Conservation (phyloP, 2,113 vertebrate genomes). For the Sisor rabdophorus region DNA sequence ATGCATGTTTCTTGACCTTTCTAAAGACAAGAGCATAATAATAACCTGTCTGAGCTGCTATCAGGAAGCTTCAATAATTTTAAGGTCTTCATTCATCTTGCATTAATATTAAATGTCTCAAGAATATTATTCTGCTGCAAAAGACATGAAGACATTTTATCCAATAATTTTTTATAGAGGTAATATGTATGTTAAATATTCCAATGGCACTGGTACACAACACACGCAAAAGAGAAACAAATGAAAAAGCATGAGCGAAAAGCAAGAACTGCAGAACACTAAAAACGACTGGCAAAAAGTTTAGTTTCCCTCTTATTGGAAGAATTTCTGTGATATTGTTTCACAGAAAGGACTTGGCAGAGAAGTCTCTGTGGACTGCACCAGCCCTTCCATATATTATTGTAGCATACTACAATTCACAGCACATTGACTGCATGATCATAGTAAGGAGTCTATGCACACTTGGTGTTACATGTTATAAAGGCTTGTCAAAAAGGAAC, state of each 20-base stretch:
- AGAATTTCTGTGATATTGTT: background rate
- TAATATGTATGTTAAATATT: background rate
- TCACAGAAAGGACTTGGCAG: slow-evolving; percentile 24
- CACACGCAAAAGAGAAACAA: background rate
- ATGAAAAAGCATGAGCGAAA: background rate
- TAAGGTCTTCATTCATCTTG: background rate
- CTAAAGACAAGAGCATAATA: background rate
- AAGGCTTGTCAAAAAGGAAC: slow-evolving; percentile 21
- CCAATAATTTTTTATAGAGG: background rate
- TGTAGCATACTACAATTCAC: slow-evolving; percentile 46
- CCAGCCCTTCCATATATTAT: slow-evolving; percentile 33
- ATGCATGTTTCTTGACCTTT: slow-evolving; percentile 8
- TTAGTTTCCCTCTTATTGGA: background rate
- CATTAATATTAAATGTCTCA: slow-evolving; percentile 10
- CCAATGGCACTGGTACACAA: background rate
- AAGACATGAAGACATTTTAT: background rate
- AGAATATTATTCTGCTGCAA: slow-evolving; percentile 9
- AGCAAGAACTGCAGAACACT: background rate
- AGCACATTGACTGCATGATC: slow-evolving; percentile 32
- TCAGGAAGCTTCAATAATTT: background rate
- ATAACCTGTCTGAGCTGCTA: background rate
- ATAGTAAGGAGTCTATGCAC: slow-evolving; percentile 31
- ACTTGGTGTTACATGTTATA: slow-evolving; percentile 39
- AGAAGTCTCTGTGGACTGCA: slow-evolving; percentile 16
- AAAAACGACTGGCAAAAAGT: background rate